These are phyloP conservation scores for Venustoraphidia nigricollis DNA, from an alignment of 2,888 invertebrate genomes.

Conservation along the genomic window DNA sequence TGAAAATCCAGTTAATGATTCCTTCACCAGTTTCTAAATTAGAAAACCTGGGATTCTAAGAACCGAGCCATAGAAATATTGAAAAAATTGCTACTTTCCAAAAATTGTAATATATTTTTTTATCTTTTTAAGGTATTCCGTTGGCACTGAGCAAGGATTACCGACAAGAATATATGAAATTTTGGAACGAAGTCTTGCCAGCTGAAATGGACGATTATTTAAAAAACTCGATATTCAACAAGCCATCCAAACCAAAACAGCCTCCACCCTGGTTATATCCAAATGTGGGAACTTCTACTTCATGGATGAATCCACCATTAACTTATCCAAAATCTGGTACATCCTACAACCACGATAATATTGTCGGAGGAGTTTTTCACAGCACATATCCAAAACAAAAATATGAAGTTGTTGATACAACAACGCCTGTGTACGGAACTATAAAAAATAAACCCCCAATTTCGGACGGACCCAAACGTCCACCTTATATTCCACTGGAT, in stretches of 20 bases:
- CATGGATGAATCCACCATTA: constrained; percentile 7
- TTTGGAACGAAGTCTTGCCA: constrained; percentile 41
- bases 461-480: constrained; percentile 2
- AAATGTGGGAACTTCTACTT: neutral
- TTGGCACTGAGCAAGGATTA: constrained; percentile 60
- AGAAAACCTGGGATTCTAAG: too few species aligned
- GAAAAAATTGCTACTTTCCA: too few species aligned
- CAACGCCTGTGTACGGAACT: constrained; percentile 13
- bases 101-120: neutral
- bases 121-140: constrained; percentile 47
- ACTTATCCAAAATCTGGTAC: neutral
- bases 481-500: constrained; percentile 2
- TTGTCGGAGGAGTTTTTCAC: too few species aligned
- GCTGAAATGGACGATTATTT: neutral
- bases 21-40: too few species aligned
- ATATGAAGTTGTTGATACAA: constrained; percentile 10
- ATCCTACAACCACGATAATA: too few species aligned
- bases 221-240: too few species aligned
- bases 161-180: constrained; percentile 58
- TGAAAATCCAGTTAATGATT: too few species aligned
- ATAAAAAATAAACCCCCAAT: constrained; percentile 1
- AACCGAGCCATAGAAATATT: too few species aligned
- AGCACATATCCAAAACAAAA: too few species aligned
- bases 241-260: too few species aligned
- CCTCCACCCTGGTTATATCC: too few species aligned